Percentiles rank a stretch among this genome's conserved stretches.
Evolutionary conservation across 2,113 vertebrate genomes (phyloP).

Genomic region (Alaudala cheleensis): DNA sequence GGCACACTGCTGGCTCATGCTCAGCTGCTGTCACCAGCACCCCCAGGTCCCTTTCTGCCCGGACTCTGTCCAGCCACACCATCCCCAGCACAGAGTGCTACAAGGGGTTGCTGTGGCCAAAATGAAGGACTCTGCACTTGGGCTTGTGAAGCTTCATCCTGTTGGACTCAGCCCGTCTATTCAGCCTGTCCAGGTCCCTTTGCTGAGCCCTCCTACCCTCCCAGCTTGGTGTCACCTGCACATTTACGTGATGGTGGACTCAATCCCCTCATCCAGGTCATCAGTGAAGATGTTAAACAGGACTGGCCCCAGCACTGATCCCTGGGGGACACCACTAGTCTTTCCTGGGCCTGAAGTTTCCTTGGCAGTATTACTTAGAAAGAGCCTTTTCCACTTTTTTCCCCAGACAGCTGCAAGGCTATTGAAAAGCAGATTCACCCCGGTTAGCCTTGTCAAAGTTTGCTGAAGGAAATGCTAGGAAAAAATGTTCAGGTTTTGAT

Average conservation of each 20-base stretch:
- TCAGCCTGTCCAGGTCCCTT: not conserved
- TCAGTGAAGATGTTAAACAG: not conserved
- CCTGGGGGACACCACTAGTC: not conserved
- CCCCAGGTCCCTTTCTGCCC: not conserved
- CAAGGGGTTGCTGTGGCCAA: not conserved
- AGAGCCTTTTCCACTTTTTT: not conserved
- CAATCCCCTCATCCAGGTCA: not conserved
- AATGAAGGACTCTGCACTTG: not conserved
- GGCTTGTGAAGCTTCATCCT: no score
- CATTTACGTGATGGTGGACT: no score
- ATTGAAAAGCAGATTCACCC: not conserved
- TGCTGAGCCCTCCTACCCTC: not conserved
- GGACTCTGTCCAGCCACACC: not conserved
- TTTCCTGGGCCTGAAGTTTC: not conserved
- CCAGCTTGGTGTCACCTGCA: not conserved
- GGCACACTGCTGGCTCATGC: no score
- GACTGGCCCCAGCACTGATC: not conserved
- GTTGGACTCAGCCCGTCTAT: not conserved
- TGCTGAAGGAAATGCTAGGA: not conserved
- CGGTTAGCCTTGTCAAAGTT: not conserved
- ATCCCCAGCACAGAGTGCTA: accelerated
- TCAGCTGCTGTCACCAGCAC: not conserved
- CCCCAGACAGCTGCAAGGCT: not conserved
- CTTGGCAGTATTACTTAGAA: not conserved
- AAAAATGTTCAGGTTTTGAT: not conserved